Evolutionary conservation across 2,113 vertebrate genomes (phyloP).

Genomic region (Calonectris borealis): DNA sequence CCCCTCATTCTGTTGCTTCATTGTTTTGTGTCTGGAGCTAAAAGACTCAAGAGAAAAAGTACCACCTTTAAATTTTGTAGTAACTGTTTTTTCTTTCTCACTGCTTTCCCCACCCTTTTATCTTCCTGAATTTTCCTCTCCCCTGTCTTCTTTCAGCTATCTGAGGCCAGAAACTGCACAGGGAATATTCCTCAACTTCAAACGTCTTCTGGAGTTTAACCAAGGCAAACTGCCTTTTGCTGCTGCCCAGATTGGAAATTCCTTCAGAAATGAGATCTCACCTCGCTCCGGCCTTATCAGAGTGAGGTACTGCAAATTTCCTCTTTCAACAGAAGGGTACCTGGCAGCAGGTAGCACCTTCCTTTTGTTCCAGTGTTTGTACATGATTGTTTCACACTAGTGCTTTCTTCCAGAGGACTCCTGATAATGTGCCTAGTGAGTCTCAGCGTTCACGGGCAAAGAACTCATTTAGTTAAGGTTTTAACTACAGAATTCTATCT

Average conservation of each 20-base stretch:
- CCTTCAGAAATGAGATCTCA: conserved; percentile 98
- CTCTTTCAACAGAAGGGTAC: background rate
- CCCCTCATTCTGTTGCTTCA: background rate
- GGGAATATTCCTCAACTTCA: conserved; percentile 99
- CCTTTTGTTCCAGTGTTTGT: background rate
- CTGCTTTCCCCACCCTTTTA: background rate
- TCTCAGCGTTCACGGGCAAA: background rate
- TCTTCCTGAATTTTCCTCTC: background rate
- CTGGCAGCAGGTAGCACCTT: background rate
- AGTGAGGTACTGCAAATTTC: conserved; percentile 82
- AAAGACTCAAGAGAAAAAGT: background rate
- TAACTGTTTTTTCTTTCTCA: background rate
- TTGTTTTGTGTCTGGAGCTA: background rate
- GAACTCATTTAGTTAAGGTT: background rate
- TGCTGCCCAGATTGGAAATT: conserved; percentile 98
- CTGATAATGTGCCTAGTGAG: background rate
- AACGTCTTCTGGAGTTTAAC: conserved; percentile 96
- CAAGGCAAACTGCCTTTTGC: conserved; percentile 97
- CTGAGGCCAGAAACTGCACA: conserved; percentile 98
- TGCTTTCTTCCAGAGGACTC: background rate
- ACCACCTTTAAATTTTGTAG: background rate
- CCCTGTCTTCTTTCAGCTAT: conserved; percentile 77
- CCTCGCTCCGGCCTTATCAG: conserved; percentile 96
- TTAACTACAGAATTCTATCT: background rate
- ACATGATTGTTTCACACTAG: background rate